A percentile compares a stretch with the other conserved stretches of the same genome.
These are phyloP conservation scores for Morpho achilles DNA, from an alignment of 2,888 invertebrate species.

Conservation along the genomic window DNA sequence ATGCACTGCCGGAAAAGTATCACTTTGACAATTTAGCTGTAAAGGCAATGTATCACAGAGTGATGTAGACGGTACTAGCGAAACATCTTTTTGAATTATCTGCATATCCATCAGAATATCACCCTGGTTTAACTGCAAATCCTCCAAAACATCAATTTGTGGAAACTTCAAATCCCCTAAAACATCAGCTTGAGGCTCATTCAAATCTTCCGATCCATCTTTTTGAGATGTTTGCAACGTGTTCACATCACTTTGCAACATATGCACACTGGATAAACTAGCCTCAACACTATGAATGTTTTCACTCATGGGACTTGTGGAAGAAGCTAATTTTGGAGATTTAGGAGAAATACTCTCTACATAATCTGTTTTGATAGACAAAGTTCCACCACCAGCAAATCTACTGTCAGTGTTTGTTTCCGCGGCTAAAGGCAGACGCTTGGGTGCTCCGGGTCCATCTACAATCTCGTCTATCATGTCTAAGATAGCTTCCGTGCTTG, in stretches of 20 bases:
- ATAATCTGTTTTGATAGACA: constrained; percentile 11
- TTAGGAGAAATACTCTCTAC: constrained; percentile 14
- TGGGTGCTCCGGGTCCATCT: constrained; percentile 68
- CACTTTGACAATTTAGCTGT: neutral
- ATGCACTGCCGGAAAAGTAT: neutral
- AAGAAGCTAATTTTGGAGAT: constrained; percentile 28
- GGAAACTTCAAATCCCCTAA: neutral
- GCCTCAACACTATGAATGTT: constrained; percentile 30
- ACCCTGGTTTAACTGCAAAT: neutral
- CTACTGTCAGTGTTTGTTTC: constrained; percentile 28
- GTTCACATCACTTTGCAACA: constrained; percentile 31
- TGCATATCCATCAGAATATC: neutral
- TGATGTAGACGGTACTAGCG: too few species aligned
- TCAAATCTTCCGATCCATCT: constrained; percentile 8
- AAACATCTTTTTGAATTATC: too few species aligned
- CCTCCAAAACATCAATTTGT: constrained; percentile 4
- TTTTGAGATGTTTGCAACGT: constrained; percentile 3
- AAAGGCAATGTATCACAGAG: neutral
- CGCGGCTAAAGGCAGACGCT: constrained; percentile 45
- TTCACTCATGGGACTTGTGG: constrained; percentile 44
- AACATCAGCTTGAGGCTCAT: neutral
- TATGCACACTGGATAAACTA: constrained; percentile 27
- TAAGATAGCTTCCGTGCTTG: constrained; percentile 73
- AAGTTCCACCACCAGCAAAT: constrained; percentile 24
- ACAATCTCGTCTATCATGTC: constrained; percentile 77